Evolutionary conservation across 2,113 vertebrate genomes (phyloP).

Genomic region (Pangasianodon gigas): DNA sequence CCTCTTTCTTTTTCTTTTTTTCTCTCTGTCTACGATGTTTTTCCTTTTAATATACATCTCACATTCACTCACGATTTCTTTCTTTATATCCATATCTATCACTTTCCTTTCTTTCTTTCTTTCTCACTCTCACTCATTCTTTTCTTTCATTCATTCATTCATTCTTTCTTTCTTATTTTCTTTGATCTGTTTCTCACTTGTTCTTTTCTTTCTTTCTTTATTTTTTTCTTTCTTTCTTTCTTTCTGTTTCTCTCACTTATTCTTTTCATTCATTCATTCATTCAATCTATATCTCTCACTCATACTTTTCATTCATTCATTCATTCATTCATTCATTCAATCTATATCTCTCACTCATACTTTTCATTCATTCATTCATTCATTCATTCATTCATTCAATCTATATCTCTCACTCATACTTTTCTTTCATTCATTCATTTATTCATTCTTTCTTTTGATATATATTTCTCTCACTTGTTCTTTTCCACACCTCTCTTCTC

Average conservation of each 20-base stretch:
- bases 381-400: background rate
- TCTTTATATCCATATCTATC: too few relatives aligned
- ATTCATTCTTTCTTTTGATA: background rate
- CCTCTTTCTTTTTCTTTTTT: background rate
- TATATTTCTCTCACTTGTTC: background rate
- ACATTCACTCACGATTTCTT: too few relatives aligned
- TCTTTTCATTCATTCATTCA: too few relatives aligned
- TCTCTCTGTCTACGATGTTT: background rate
- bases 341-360: background rate
- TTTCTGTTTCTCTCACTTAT: too few relatives aligned
- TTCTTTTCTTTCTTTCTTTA: too few relatives aligned
- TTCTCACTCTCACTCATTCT: too few relatives aligned
- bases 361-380: background rate
- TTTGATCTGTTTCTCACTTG: too few relatives aligned
- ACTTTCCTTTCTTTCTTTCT: too few relatives aligned
- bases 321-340: background rate
- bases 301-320: background rate
- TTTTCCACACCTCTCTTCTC: background rate
- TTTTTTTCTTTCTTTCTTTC: background rate
- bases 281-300: background rate
- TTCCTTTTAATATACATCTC: too few relatives aligned
- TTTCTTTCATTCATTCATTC: too few relatives aligned
- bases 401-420: background rate
- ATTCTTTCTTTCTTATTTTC: too few relatives aligned
- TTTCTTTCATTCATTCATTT: background rate